These are phyloP conservation scores for Cybosia mesomella DNA, from an alignment of 2,888 invertebrate species.

Conservation along the genomic window DNA sequence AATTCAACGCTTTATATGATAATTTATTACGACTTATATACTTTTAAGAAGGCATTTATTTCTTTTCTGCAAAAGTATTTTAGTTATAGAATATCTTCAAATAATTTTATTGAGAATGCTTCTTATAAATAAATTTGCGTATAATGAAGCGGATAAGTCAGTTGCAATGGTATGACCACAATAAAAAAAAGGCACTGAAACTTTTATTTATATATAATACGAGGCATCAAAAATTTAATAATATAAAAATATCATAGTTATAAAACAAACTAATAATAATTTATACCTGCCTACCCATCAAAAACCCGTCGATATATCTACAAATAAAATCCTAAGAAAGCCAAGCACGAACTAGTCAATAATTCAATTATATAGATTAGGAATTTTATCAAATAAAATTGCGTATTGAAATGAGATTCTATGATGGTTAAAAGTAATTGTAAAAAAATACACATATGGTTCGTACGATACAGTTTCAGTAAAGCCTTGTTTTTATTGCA, in stretches of 20 bases:
- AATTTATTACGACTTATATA: no score
- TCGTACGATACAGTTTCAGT: background rate
- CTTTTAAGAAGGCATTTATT: no score
- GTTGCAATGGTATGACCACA: slow-evolving; percentile 29
- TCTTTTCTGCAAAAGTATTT: no score
- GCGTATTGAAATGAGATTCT: slow-evolving; percentile 33
- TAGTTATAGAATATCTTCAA: background rate
- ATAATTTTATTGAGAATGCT: background rate
- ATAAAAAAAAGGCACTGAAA: no score
- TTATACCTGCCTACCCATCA: no score
- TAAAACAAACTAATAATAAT: no score
- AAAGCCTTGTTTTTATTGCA: background rate
- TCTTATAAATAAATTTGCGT: slow-evolving; percentile 1
- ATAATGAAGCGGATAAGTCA: slow-evolving; percentile 24
- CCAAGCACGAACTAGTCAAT: slow-evolving; percentile 14
- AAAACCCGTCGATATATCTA: no score
- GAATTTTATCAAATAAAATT: slow-evolving; percentile 20
- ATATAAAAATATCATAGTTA: no score
- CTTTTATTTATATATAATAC: no score
- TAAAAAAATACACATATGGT: background rate
- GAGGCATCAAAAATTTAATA: no score
- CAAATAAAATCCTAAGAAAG: no score
- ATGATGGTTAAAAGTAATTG: background rate
- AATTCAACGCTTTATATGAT: no score
- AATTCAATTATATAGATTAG: slow-evolving; percentile 32